Evolutionary conservation across 2,113 vertebrate genomes (phyloP), one percentile per base, ranked within the genome.

Genomic region (Origma solitaria): DNA sequence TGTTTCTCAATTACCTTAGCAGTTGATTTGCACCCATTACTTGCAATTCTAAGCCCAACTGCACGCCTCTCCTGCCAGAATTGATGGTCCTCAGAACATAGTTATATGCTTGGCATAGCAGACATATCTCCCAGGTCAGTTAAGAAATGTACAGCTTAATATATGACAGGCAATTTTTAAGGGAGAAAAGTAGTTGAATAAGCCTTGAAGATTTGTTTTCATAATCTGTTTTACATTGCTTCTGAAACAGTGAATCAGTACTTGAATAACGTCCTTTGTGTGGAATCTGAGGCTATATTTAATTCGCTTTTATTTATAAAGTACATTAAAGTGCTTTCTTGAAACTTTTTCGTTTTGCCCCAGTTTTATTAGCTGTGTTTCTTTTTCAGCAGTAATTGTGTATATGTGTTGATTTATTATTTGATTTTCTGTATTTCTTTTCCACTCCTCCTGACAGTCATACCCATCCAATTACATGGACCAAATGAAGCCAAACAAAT

Each of bases 401-500:
- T 38, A 22, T 24, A 33, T 45, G 12, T 62, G 35, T 72, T 78
- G 75, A 62, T 81, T 35, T 72, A 45, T 71, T 58, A 7, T 64
- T 92, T 88, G 33, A 82, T 88, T 80, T 92, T 92, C 31, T 71
- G 60, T 56, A 8, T 42, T 84, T 84, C 53, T 72, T 93, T 82
- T 50, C 42, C 25, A 53, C 49, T 79, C 45, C 53, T 88, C 18
- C 57, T 85, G 77, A 66, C 49, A 98, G 98, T 97, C 98, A 30
- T 98, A 98, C 91, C 98, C 98, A 5, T 97, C 97, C 45, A 97
- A 82, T 95, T 98, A 98, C 87, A 98, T 98, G 96, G 98, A 98
- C 91, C 97, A 98, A 15, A 96, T 98, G 91, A 98, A 98, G 92
- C 76, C 98, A 90, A 98, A 96, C 96, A 98, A 98, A 78, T 98